Percentiles rank a stretch among this genome's conserved stretches.
phyloP scores from a whole-genome alignment of 2,888 invertebrate species.

The Cremastinae sp. region DNA sequence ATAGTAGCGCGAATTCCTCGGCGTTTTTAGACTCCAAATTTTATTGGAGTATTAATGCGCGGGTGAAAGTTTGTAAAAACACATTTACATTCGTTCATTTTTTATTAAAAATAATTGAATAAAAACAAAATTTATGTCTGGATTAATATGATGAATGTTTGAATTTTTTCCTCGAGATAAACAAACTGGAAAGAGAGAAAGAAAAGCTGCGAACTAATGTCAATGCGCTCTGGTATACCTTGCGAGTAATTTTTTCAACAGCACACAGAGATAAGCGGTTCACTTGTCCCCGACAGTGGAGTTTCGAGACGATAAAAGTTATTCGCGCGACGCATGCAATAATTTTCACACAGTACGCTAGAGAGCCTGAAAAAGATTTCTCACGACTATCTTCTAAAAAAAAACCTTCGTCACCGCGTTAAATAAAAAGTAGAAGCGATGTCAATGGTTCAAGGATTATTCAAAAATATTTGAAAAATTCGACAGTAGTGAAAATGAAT shows the following conservation, averaged over 20 bases:
- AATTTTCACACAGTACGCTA: slow-evolving; percentile 5
- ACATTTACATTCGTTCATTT: no score
- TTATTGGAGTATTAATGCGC: no score
- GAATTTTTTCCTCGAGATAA: slow-evolving; percentile 13
- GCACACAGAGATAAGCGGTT: slow-evolving; percentile 37
- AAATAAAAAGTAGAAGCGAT: no score
- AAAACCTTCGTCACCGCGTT: neutral
- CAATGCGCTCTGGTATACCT: slow-evolving; percentile 41
- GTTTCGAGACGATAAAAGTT: slow-evolving; percentile 32
- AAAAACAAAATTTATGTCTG: no score
- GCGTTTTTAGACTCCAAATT: slow-evolving; percentile 13
- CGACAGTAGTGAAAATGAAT: neutral
- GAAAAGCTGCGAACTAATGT: slow-evolving; percentile 40
- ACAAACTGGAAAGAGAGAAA: slow-evolving; percentile 43
- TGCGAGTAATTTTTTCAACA: slow-evolving; percentile 12
- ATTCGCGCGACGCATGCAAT: slow-evolving; percentile 31
- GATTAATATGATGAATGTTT: neutral
- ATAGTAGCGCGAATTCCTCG: slow-evolving; percentile 27
- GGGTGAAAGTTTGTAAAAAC: no score
- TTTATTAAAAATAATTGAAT: no score
- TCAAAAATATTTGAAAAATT: neutral
- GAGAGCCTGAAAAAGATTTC: neutral
- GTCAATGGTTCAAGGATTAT: no score
- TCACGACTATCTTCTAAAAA: neutral
- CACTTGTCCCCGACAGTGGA: slow-evolving; percentile 31